Percentiles rank a stretch among this genome's conserved stretches.
Evolutionary conservation across 2,113 vertebrate genomes (phyloP).

Genomic region (Falco punctatus): DNA sequence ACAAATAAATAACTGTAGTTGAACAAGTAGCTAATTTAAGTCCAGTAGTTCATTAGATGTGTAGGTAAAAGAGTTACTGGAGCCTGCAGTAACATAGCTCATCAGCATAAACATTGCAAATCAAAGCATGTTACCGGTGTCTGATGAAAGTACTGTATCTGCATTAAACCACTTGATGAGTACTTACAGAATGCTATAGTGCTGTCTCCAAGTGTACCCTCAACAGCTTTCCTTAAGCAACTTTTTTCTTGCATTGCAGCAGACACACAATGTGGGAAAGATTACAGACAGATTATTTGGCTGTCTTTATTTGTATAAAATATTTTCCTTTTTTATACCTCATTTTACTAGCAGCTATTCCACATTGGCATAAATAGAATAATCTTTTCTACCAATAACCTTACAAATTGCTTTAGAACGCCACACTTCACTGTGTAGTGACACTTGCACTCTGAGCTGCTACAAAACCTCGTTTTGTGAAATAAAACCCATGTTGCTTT

Average conservation of each 20-base stretch:
- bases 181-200: background rate
- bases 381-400: conserved; percentile 3
- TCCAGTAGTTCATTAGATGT: background rate
- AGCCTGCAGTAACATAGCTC: background rate
- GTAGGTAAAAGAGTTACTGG: background rate
- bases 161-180: background rate
- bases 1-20: background rate
- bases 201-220: background rate
- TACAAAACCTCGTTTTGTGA: conserved; percentile 56
- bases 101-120: background rate
- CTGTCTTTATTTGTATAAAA: conserved; percentile 4
- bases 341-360: conserved; percentile 25
- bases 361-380: background rate
- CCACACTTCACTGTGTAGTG: background rate
- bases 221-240: background rate
- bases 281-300: background rate
- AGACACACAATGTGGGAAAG: background rate
- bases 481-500: conserved; percentile 60
- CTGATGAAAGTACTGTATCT: background rate
- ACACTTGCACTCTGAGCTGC: conserved; percentile 30
- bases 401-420: conserved; percentile 47
- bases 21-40: background rate
- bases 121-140: background rate
- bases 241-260: background rate
- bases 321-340: conserved; percentile 4